phyloP scores from a whole-genome alignment of 2,797 vertebrate genomes.

The Lepus townsendii region DNA sequence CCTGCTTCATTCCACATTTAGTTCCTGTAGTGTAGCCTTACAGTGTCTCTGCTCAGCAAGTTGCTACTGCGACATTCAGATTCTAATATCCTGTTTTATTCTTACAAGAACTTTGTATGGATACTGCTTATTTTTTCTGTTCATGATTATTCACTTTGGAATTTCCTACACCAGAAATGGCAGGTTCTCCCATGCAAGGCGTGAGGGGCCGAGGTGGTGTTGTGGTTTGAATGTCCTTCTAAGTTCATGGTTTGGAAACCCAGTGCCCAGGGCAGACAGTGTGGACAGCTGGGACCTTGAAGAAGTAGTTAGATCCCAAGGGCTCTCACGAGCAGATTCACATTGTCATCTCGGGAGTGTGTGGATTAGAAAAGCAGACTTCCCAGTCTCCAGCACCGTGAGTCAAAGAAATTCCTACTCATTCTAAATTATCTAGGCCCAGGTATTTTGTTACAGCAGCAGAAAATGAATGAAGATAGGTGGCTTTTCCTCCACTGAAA shows the following conservation, averaged over 20 bases:
- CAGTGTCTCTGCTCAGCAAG: neutral
- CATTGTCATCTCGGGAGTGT: neutral
- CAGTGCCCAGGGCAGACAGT: neutral
- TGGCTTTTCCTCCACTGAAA: neutral
- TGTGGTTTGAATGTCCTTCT: neutral
- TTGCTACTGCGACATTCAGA: neutral
- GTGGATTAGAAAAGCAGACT: neutral
- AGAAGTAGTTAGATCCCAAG: neutral
- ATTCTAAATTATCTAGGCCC: neutral
- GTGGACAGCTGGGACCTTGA: neutral
- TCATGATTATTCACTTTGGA: neutral
- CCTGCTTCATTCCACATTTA: neutral
- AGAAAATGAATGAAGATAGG: neutral
- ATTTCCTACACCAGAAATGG: neutral
- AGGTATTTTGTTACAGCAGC: neutral
- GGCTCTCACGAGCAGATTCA: no score
- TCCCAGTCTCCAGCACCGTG: neutral
- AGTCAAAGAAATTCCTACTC: neutral
- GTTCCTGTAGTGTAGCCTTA: neutral
- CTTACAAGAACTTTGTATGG: neutral
- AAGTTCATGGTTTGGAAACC: neutral
- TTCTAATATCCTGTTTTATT: conserved; percentile 7
- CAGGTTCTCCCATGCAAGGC: neutral
- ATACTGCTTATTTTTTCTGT: neutral
- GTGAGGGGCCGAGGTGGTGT: neutral